A percentile compares a stretch with the other conserved stretches of the same genome.
These are phyloP conservation scores for Ceratina australensis DNA, from an alignment of 1,140 invertebrate species.

Conservation along the genomic window DNA sequence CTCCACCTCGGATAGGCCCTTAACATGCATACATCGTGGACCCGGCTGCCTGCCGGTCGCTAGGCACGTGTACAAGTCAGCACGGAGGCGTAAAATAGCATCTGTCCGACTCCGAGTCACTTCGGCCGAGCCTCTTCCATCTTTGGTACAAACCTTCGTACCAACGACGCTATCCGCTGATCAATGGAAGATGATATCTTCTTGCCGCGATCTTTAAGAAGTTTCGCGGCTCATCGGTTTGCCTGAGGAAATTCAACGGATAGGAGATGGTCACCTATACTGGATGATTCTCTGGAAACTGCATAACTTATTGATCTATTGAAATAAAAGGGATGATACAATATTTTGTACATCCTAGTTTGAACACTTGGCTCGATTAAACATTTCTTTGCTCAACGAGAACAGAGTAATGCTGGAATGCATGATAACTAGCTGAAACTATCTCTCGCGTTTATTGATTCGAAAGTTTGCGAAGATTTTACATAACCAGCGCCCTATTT, in stretches of 20 bases:
- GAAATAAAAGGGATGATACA: too few relatives aligned
- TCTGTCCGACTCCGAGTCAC: conserved; percentile 43
- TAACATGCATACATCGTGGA: conserved; percentile 37
- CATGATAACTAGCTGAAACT: not conserved
- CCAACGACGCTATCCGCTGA: not conserved
- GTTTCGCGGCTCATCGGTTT: not conserved
- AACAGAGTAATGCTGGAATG: too few relatives aligned
- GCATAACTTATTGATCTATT: too few relatives aligned
- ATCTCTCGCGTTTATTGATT: conserved; percentile 21
- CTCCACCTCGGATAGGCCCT: conserved; percentile 34
- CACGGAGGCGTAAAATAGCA: conserved; percentile 52
- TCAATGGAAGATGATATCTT: conserved; percentile 16
- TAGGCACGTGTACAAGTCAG: conserved; percentile 57
- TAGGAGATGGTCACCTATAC: too few relatives aligned
- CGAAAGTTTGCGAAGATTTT: conserved; percentile 21
- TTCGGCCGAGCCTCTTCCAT: not conserved
- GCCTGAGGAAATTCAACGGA: too few relatives aligned
- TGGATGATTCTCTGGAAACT: too few relatives aligned
- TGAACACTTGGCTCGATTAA: too few relatives aligned
- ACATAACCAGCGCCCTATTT: conserved; percentile 34
- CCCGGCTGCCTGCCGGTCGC: conserved; percentile 45
- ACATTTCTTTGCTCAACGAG: too few relatives aligned
- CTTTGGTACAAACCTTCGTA: not conserved
- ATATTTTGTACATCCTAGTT: too few relatives aligned
- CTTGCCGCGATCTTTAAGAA: not conserved